Percentiles rank a stretch among this genome's conserved stretches.
These are phyloP conservation scores for Drosophila mulleri DNA, from an alignment of 2,888 invertebrate species.

Conservation along the genomic window DNA sequence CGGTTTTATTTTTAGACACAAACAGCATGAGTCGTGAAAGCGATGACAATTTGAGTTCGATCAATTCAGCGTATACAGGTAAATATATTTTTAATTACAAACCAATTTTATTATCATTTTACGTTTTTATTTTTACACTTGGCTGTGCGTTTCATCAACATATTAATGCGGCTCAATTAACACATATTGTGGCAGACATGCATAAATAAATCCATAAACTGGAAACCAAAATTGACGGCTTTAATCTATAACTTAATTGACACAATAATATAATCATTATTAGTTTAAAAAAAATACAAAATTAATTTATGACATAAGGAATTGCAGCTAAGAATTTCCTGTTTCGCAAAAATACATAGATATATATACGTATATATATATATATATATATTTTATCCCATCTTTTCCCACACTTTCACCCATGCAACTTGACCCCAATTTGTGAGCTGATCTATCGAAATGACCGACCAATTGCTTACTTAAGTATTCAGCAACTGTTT, in stretches of 20 bases:
- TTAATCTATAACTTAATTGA: conserved; percentile 3
- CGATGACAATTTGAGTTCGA: conserved; percentile 84
- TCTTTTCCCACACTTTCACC: conserved; percentile 19
- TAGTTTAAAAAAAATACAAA: neutral
- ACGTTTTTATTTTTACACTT: conserved; percentile 35
- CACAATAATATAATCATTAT: neutral
- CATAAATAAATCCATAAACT: conserved; percentile 11
- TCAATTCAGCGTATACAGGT: conserved; percentile 83
- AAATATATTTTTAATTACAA: conserved; percentile 52
- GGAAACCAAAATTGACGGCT: conserved; percentile 1
- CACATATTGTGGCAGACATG: conserved; percentile 10
- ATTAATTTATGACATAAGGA: neutral
- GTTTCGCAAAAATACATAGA: neutral
- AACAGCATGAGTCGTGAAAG: conserved; percentile 84
- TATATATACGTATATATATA: too few relatives aligned
- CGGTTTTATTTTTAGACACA: conserved; percentile 77
- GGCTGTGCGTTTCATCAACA: conserved; percentile 47
- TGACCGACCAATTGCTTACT: conserved; percentile 26
- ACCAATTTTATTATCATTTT: conserved; percentile 36
- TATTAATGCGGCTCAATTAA: conserved; percentile 34
- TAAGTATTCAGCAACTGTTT: conserved; percentile 51
- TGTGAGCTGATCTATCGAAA: conserved; percentile 46
- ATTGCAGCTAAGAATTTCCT: neutral
- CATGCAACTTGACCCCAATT: conserved; percentile 18
- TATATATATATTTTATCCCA: neutral